Base-by-base conservation (phyloP, 2,113 vertebrate species). In the Periophthalmus modestus region DNA sequence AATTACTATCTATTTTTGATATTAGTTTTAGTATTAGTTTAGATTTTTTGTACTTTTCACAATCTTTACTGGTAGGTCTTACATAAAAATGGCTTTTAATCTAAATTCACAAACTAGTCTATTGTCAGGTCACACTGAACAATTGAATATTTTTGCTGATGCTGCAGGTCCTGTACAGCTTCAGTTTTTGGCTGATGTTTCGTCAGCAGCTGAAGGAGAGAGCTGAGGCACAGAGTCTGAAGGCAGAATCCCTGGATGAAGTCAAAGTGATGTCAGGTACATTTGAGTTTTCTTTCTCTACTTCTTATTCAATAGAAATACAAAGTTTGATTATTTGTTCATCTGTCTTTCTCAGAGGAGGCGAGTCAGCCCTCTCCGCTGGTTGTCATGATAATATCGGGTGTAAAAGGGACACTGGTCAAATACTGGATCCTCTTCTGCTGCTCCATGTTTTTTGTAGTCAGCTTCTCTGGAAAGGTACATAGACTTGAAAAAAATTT, bases 401-500 rank as follows among this genome's bases (percentile, higher is more conserved):
- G 93, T 46, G 70, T 95, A 1, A 93, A 90, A 66, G 90, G 86
- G n/a, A 65, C 57, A 0, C 82, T 91, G 71, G 92, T 93, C 52
- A 93, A 95, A 82, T 92, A 92, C 85, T 93, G 93, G 93, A 94
- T 94, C 74, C 88, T 92, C 50, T 91, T 93, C 85, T 95, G 94
- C 68, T 91, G 91, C 68, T 88, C 89, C 71, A 92, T 94, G 88
- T 93, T 94, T 85, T 94, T 93, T 74, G 66, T 94, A 16, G 72
- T 94, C 87, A 94, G 94, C 87, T 94, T 94, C 79, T 87, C 78
- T 0, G 92, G 94, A 80, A 94, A 91, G 66, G 91, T 92, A 78
- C 12, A 5, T 34, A 16, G 36, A 4, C 36, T 9, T 39, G 4
- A 39, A 39, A 28, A 39, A 0, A 39, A 5, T 39, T 39, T 5